Evolutionary conservation across 2,797 vertebrate species (phyloP).

Genomic region (Etheostoma perlongum): DNA sequence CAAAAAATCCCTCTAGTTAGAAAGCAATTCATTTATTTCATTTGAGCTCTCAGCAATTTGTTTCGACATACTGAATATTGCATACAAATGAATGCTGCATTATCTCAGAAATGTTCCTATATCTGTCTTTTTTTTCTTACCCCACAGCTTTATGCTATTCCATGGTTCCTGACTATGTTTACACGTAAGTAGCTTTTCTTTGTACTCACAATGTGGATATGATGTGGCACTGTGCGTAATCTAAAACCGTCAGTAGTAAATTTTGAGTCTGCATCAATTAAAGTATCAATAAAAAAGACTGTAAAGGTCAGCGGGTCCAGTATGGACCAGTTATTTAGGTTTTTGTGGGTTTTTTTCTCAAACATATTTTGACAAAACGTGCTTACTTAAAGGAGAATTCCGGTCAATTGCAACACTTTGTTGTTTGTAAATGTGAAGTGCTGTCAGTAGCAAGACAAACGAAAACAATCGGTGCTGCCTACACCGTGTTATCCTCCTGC

Average conservation of each 20-base stretch:
- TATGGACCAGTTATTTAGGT: slow-evolving; percentile 27
- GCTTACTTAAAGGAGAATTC: no score
- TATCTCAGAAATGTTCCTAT: slow-evolving; percentile 24
- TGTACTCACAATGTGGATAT: not conserved
- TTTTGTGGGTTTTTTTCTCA: slow-evolving; percentile 12
- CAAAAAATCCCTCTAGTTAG: slow-evolving; percentile 20
- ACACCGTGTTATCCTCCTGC: no score
- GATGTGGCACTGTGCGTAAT: slow-evolving; percentile 16
- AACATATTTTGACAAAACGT: not conserved
- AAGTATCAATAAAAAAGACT: slow-evolving; percentile 36
- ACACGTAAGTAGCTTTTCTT: slow-evolving; percentile 91
- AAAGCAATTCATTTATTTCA: slow-evolving; percentile 28
- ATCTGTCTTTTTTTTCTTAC: slow-evolving; percentile 3
- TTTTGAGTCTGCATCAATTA: slow-evolving; percentile 48
- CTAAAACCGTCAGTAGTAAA: slow-evolving; percentile 16
- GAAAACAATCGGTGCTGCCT: no score
- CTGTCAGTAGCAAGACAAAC: no score
- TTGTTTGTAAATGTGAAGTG: no score
- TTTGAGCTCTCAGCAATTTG: slow-evolving; percentile 11
- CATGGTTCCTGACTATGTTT: slow-evolving; percentile 99
- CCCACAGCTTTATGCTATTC: slow-evolving; percentile 95
- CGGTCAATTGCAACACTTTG: no score
- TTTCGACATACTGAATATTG: slow-evolving; percentile 23
- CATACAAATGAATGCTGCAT: slow-evolving; percentile 11
- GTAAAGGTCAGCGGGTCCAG: slow-evolving; percentile 61